Base-by-base conservation (phyloP, 2,113 vertebrate genomes). In the Aptenodytes patagonicus region DNA sequence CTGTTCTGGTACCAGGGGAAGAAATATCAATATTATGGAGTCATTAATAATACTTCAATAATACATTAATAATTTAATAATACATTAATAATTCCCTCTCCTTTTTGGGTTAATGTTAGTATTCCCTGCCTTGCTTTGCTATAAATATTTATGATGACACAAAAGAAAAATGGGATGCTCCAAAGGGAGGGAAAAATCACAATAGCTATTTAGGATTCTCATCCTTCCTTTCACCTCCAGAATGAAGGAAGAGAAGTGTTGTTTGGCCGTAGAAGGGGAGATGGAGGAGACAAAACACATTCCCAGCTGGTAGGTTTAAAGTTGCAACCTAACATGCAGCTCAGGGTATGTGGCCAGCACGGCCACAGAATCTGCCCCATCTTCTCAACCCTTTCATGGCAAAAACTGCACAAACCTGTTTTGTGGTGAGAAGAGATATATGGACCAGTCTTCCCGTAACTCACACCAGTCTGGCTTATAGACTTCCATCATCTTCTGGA, bases 391-490 rank as follows among this genome's bases (percentile, higher is more conserved):
- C 21, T 73, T 17, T 83, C 52, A 28, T 4, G 12, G 47, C 40
- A 89, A 93, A 90, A 89, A 29, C 65, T 69, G 52, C 79, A 93
- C 94, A 96, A 95, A 99, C 99, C 98, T 99, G 98, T 99, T 99
- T 89, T 99, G 98, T 0, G 99, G 99, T 34, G 99, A 99, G 98
- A 99, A 99, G 94, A 99, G 96, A 94, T 99, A 99, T 93, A 99
- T 98, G 4, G 99, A 99, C 99, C 99, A 99, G 83, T 99, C 98
- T 87, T 99, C 99, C 26, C 99, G 98, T 93, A 98, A 97, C 89
- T 99, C 99, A 84, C 99, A 99, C 99, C 99, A 99, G 95, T 99
- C 99, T 1, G 99, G 99, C 65, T 99, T 99, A 82, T 99, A 99
- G 21, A 98, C 99, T 87, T 99, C 99, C 44, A 99, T 99, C 99